Base-by-base conservation (phyloP, 2,797 vertebrate species). In the Dermochelys coriacea region DNA sequence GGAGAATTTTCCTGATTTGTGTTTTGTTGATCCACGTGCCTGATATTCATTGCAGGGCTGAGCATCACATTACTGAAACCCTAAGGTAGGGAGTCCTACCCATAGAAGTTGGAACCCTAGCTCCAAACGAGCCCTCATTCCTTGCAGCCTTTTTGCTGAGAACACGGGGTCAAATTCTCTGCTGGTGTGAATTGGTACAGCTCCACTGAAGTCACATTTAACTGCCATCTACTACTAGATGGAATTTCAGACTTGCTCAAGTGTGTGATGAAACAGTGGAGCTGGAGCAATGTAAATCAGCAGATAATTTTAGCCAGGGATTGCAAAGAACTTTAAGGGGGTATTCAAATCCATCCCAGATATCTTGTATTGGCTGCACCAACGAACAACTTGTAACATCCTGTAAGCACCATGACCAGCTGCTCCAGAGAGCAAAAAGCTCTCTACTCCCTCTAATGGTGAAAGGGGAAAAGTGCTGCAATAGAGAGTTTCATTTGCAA, bases 171-270 rank as follows among this genome's bases (percentile, higher is more conserved):
- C 45, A 79, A 75, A 61, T 74, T 78, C 74, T 79, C 27, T 90
- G 57, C 64, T 92, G 64, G 14, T 80, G 41, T 80, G 74, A 95
- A 77, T 25, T 12, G 3, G 64, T 37, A 57, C 51, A 89, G 64
- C 37, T 37, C 3, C 0, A 51, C 15, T 29, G 61, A 79, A 79
- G 50, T 59, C 29, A 85, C 3, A 12, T 47, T 84, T 88, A 79
- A 50, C 51, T 61, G 81, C 79, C 57, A 80, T 3, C 4, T 54
- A 41, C 27, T 61, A 74, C 49, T 85, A 87, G 82, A 68, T 75
- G 84, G 86, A 87, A 91, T 91, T 94, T 91, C 84, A 90, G 45
- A 10, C 31, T 55, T 84, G 84, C 45, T 91, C 74, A 75, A 34
- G 49, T 71, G 27, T 68, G 12, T 84, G 88, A 91, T 21, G 81